Conservation (phyloP, 1,140 invertebrate genomes). For the Bombus turneri region DNA sequence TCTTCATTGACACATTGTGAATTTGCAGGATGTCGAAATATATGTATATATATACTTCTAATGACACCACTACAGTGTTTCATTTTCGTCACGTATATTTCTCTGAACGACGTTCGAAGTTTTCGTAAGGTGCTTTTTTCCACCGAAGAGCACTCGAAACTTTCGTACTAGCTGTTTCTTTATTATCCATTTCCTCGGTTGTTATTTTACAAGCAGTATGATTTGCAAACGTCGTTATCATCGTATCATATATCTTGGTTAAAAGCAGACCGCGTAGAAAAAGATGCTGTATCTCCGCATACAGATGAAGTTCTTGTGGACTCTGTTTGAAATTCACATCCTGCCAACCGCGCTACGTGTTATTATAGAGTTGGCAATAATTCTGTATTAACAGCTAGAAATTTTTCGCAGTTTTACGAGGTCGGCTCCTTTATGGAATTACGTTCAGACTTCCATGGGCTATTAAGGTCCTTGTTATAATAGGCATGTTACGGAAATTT, state of each 20-base stretch:
- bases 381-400: conserved; percentile 15
- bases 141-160: not conserved
- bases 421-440: conserved; percentile 24
- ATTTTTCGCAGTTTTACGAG: conserved; percentile 34
- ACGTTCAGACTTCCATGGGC: conserved; percentile 1
- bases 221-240: not conserved
- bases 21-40: not conserved
- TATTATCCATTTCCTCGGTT: not conserved
- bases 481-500: conserved; percentile 14
- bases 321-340: conserved; percentile 1
- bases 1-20: too few species aligned
- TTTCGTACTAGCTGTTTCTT: not conserved
- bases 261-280: not conserved
- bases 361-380: conserved; percentile 11
- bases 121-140: not conserved
- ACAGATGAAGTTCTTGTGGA: conserved; percentile 22
- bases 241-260: conserved; percentile 1
- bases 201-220: not conserved
- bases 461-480: conserved; percentile 11
- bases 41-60: too few species aligned
- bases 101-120: not conserved
- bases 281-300: not conserved
- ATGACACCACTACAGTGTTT: not conserved
- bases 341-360: not conserved
- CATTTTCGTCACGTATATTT: not conserved